Base-by-base conservation (phyloP, 2,888 invertebrate species). In the Stictocephala bisonia region DNA sequence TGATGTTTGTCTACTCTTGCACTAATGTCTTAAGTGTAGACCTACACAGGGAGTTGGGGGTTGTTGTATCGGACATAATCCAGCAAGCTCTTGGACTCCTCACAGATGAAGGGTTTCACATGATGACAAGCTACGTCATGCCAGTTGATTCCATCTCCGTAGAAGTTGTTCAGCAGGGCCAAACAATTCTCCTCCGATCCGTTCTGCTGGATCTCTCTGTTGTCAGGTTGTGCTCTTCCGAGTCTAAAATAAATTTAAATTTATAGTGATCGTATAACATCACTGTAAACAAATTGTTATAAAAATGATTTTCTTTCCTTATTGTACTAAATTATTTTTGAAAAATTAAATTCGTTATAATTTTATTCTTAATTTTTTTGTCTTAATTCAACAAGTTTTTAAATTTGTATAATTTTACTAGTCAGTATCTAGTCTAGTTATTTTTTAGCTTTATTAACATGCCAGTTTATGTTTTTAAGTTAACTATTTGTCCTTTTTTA, bases 91-190 rank as follows among this genome's bases (percentile, higher is more conserved):
- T 94, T 93, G 82, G 35, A 41, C 24, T 95, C 95, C 84, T 95
- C 95, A 83, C 95, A 95, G 31, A 94, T 91, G 86, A 92, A 94
- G 0, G 95, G 91, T 84, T 95, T 95, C 83, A 90, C 90, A 83
- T 95, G 95, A 83, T 95, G 95, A 83, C 95, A 95, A 76, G 95
- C 95, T 60, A 95, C 95, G 82, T 95, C 87, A 82, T 95, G 95
- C 95, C 95, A 95, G 84, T 94, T 93, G 64, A 95, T 91, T 27
- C 95, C 95, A 81, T 95, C 95, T 80, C 94, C 92, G 87, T 95
- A 95, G 87, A 95, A 95, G 84, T 95, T 93, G 85, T 95, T 95
- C 67, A 95, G 86, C 77, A 95, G 87, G 0, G 93, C 95, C 77
- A 95, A 83, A 82, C 95, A 95, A 83, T 94, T 94, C 84, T 95